Conservation (phyloP, 2,113 vertebrate genomes). For the Camelus dromedarius region DNA sequence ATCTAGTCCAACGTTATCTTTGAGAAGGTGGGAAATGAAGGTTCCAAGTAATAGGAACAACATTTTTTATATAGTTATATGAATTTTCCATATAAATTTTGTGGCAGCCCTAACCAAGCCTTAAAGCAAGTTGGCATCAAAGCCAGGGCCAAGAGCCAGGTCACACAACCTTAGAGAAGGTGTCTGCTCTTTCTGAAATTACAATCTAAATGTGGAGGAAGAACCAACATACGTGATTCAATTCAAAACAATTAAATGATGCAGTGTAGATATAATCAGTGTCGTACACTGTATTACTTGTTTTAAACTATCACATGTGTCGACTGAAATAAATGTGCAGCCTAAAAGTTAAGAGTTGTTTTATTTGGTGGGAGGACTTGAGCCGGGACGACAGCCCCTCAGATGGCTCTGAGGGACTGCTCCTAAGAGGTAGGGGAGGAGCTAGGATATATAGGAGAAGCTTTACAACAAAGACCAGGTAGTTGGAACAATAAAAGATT, state of each 20-base stretch:
- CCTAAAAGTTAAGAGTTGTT: too few relatives aligned
- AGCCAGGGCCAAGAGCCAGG: background rate
- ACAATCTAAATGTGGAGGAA: background rate
- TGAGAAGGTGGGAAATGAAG: background rate
- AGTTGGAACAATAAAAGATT: too few relatives aligned
- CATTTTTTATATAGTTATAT: background rate
- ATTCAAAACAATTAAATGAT: background rate
- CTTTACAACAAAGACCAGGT: too few relatives aligned
- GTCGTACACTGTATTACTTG: background rate
- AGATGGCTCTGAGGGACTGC: too few relatives aligned
- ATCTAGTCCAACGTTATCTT: background rate
- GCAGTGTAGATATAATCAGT: background rate
- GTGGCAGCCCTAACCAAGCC: background rate
- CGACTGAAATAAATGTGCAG: too few relatives aligned
- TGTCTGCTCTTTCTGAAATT: background rate
- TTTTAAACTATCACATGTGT: background rate
- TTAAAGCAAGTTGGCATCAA: background rate
- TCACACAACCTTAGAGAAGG: background rate
- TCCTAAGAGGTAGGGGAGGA: too few relatives aligned
- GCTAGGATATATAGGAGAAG: too few relatives aligned
- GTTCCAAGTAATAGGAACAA: background rate
- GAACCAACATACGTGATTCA: background rate
- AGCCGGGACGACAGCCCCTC: too few relatives aligned
- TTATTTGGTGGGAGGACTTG: too few relatives aligned
- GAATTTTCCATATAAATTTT: background rate